Conservation (phyloP, 2,888 invertebrate genomes). For the Ophioninae sp. region DNA sequence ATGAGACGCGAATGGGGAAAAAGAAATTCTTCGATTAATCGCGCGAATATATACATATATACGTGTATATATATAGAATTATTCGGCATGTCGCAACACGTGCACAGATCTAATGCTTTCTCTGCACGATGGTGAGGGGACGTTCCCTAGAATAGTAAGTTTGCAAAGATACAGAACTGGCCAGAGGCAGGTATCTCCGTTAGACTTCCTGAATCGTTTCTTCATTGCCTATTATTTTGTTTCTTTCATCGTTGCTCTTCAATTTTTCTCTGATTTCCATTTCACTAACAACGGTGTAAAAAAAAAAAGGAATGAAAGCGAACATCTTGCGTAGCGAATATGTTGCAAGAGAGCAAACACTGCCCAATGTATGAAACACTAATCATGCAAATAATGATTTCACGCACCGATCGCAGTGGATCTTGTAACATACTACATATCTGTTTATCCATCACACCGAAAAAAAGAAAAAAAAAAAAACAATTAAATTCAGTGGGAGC, state of each 20-base stretch:
- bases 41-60: slow-evolving; percentile 23
- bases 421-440: slow-evolving; percentile 13
- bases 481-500: neutral
- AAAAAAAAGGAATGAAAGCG: slow-evolving; percentile 14
- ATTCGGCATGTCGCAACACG: slow-evolving; percentile 53
- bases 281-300: slow-evolving; percentile 68
- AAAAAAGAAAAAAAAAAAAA: slow-evolving; percentile 1
- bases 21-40: slow-evolving; percentile 27
- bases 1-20: neutral
- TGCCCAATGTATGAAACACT: slow-evolving; percentile 20
- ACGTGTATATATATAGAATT: neutral
- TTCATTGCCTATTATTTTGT: slow-evolving; percentile 1
- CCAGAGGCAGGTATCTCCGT: slow-evolving; percentile 81
- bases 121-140: slow-evolving; percentile 74
- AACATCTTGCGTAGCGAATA: slow-evolving; percentile 15
- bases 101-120: slow-evolving; percentile 64
- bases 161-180: slow-evolving; percentile 80
- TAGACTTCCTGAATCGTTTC: slow-evolving; percentile 64
- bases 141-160: slow-evolving; percentile 75
- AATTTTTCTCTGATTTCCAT: slow-evolving; percentile 56
- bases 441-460: slow-evolving; percentile 13
- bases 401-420: slow-evolving; percentile 32
- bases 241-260: slow-evolving; percentile 29
- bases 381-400: slow-evolving; percentile 50
- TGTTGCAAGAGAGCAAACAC: slow-evolving; percentile 32